Evolutionary conservation across 2,797 vertebrate species (phyloP).

Genomic region (Masticophis lateralis): DNA sequence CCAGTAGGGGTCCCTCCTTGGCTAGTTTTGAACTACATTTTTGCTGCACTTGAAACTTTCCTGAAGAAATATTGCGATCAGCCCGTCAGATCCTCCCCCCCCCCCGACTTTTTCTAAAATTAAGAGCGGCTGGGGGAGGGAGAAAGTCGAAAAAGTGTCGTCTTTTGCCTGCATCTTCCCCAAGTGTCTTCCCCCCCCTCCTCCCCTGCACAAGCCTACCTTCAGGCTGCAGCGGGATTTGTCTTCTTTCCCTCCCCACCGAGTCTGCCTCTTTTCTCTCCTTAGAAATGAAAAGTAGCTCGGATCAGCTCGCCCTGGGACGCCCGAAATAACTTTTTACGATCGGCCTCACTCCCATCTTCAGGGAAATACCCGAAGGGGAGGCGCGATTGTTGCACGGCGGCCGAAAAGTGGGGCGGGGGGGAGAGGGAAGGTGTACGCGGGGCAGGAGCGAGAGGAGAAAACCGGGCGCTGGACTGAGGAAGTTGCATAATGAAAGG

Average conservation of each 20-base stretch:
- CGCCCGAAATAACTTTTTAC: neutral
- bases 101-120: conserved; percentile 58
- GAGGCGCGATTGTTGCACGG: neutral
- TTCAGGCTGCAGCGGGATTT: neutral
- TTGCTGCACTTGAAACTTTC: conserved; percentile 80
- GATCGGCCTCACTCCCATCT: conserved; percentile 23
- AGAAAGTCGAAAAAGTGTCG: neutral
- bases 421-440: neutral
- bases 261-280: neutral
- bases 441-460: conserved; percentile 28
- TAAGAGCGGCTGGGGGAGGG: conserved; percentile 14
- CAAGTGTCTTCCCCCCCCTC: neutral
- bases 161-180: neutral
- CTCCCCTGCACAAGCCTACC: neutral
- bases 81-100: neutral
- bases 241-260: neutral
- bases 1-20: conserved; percentile 77
- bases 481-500: conserved; percentile 72
- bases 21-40: conserved; percentile 69
- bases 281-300: neutral
- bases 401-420: neutral
- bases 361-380: conserved; percentile 25
- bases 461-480: conserved; percentile 61
- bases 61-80: conserved; percentile 67
- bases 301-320: neutral